Base-by-base conservation (phyloP, 2,113 vertebrate genomes). In the Plestiodon gilberti region DNA sequence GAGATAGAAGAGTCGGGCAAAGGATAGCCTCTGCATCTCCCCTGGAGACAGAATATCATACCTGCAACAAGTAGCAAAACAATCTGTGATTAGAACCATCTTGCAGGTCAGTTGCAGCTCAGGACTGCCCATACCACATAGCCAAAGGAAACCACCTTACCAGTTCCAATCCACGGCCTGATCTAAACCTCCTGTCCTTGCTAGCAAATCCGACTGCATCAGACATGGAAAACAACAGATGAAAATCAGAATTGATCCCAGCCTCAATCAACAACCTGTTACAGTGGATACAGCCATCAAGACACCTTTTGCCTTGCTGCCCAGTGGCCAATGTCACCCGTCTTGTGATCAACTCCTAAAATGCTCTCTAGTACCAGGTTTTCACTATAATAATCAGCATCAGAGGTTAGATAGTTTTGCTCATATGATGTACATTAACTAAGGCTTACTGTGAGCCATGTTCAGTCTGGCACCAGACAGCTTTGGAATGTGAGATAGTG, bases 1-100 rank as follows among this genome's bases (percentile, higher is more conserved):
- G 64, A 99, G 96, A 94, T 99, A 99, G 95, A 99, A 99, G 17
- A 99, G 98, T 5, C 99, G 95, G 48, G 98, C 97, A 87, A 99
- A 99, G 0, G 97, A 97, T 15, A 99, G 97, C 80, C 98, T 97
- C 92, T 99, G 99, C 98, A 99, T 99, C 95, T 99, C 99, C 70
- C 99, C 99, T 0, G 99, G 99, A 33, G 99, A 99, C 88, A 99
- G 96, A 86, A 97, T 97, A 11, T 99, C 99, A 59, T 98, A 98
- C 99, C 99, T 99, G 94, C 61, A 93, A 57, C n/a, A 89, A 91
- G 57, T 84, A 74, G 69, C 33, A 92, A 40, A 55, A 86, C 4
- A 15, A 79, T 78, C 35, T 15, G 78, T 81, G 86, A 67, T 43
- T 74, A 48, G 65, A 43, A 74, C 20, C 2, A 43, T 18, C 57